Evolutionary conservation across 2,113 vertebrate species (phyloP).

Genomic region (Protobothrops mucrosquamatus): DNA sequence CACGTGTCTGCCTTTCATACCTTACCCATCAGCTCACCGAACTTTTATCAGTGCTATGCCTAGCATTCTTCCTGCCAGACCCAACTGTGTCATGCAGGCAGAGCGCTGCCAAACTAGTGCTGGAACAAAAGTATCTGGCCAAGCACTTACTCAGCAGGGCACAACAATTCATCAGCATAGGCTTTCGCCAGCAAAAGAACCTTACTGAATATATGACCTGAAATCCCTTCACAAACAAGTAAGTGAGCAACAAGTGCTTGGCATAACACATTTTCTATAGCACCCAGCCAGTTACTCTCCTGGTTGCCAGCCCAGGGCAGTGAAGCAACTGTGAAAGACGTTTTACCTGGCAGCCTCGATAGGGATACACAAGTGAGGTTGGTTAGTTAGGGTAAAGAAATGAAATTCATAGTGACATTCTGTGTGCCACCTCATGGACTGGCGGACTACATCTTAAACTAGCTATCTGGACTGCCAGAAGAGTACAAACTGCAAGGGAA

Average conservation of each 20-base stretch:
- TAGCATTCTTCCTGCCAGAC: background rate
- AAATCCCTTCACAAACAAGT: background rate
- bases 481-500: background rate
- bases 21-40: background rate
- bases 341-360: background rate
- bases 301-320: background rate
- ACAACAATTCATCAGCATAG: background rate
- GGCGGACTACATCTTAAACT: background rate
- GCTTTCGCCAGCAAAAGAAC: background rate
- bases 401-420: background rate
- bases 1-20: background rate
- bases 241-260: background rate
- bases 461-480: background rate
- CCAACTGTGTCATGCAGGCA: background rate
- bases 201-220: background rate
- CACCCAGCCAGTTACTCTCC: background rate
- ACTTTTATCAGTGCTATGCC: background rate
- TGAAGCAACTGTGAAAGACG: background rate
- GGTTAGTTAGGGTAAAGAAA: background rate
- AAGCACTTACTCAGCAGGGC: background rate
- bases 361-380: background rate
- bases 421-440: background rate
- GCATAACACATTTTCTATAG: background rate
- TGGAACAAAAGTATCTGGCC: background rate
- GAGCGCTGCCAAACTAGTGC: background rate